Evolutionary conservation across 2,113 vertebrate genomes (phyloP), one percentile per base, ranked within the genome.

Genomic region (Bos javanicus): DNA sequence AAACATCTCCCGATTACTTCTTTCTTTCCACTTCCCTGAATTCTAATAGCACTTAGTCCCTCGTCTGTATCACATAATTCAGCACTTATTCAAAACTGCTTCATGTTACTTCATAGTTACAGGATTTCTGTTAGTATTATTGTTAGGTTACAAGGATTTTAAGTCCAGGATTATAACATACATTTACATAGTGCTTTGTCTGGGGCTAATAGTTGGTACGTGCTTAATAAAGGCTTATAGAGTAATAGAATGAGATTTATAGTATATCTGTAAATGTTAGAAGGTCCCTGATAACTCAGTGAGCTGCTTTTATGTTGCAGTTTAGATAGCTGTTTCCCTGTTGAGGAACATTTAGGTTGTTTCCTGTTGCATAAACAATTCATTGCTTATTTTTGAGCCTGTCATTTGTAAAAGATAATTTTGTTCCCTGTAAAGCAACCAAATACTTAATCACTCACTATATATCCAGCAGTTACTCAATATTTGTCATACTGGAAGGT

Each of bases 1-100:
- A 74, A 96, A 50, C 28, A 74, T 95, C 96, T 84, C 17, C 54
- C 48, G 39, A 76, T 96, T 71, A 74, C 25, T 91, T 92, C 48
- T 90, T 94, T 91, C 59, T 96, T 96, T 80, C 43, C 13, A 78
- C 50, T 91, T 95, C 33, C n/a, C 52, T 88, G n/a, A 96, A 94
- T 57, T 94, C 52, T 74, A 71, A 64, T 2, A 87, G 17, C 46
- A 78, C 62, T 59, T 89, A 82, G 39, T 91, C 50, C 59, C 62
- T 83, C 59, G 9, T 93, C 43, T 96, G 7, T 92, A 54, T 89
- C 48, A 67, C 28, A 87, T 59, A 52, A 46, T 84, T 97, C 91
- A 80, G 25, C 74, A 87, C 60, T 76, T 96, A 90, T 16, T 90
- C 57, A 78, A 54, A 96, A 95, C 10, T 46, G 15, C 17, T 76